phyloP scores from a whole-genome alignment of 2,113 vertebrate species.

The Engraulis encrasicolus region DNA sequence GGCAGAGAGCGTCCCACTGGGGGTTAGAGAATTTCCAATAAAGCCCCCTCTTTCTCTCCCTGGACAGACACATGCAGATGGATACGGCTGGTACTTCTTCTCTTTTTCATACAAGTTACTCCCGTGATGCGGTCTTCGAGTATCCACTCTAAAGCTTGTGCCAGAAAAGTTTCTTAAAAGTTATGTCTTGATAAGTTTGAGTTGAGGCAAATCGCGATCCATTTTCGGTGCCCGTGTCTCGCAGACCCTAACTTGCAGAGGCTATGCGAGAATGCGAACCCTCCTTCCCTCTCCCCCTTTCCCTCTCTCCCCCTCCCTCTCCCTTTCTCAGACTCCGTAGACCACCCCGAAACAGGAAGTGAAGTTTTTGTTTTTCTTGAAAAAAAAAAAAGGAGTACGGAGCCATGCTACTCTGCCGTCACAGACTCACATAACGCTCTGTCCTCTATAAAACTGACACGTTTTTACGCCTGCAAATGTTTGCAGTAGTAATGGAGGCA shows the following conservation, averaged over 20 bases:
- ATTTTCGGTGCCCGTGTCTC: constrained; percentile 73
- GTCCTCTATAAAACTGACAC: neutral
- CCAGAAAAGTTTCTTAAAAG: constrained; percentile 50
- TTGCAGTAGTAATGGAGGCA: neutral
- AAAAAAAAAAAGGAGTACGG: constrained; percentile 57
- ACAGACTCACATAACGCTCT: neutral
- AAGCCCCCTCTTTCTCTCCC: constrained; percentile 62
- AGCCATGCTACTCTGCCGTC: constrained; percentile 39
- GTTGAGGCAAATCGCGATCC: constrained; percentile 62
- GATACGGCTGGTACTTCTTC: constrained; percentile 59
- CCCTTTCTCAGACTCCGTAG: constrained; percentile 76
- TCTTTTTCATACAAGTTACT: constrained; percentile 26
- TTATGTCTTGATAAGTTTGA: constrained; percentile 56
- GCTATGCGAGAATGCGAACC: constrained; percentile 73
- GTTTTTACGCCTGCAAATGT: neutral
- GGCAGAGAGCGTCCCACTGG: constrained; percentile 59
- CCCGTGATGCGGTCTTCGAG: constrained; percentile 34
- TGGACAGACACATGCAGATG: constrained; percentile 65
- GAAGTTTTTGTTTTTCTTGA: constrained; percentile 82
- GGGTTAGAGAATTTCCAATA: constrained; percentile 72
- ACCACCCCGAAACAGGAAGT: constrained; percentile 88
- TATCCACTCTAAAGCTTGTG: constrained; percentile 54
- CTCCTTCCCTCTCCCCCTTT: constrained; percentile 49
- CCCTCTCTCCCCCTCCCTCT: constrained; percentile 56
- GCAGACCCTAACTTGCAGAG: constrained; percentile 70